Percentiles rank a stretch among this genome's conserved stretches.
phyloP scores from a whole-genome alignment of 1,140 invertebrate genomes.

The Diuraphis noxia region DNA sequence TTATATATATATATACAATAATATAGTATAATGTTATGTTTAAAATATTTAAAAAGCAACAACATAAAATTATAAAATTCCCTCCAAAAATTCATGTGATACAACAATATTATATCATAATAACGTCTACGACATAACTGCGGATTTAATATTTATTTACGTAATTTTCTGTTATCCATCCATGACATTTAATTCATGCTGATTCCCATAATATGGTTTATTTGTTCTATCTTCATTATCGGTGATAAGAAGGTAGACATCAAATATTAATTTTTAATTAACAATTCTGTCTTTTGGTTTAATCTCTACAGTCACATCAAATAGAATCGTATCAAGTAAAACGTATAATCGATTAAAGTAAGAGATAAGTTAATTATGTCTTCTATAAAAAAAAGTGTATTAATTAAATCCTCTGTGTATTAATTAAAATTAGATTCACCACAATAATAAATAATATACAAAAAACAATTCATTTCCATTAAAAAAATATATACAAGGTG shows the following conservation, averaged over 20 bases:
- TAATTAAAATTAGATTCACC: background rate
- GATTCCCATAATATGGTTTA: background rate
- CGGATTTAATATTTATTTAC: background rate
- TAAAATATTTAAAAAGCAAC: too few species aligned
- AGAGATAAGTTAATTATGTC: background rate
- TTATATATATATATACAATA: too few species aligned
- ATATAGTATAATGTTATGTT: too few species aligned
- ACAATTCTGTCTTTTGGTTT: background rate
- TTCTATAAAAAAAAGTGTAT: background rate
- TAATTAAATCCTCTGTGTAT: background rate
- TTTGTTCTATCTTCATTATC: background rate
- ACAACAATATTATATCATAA: too few species aligned
- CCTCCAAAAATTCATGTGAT: too few species aligned
- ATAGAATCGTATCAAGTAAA: conserved; percentile 12
- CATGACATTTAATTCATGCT: background rate
- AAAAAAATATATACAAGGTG: too few species aligned
- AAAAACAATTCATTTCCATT: conserved; percentile 8
- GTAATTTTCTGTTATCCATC: background rate
- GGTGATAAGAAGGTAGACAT: background rate
- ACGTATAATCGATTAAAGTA: background rate
- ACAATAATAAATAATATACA: background rate
- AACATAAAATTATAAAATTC: background rate
- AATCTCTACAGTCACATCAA: background rate
- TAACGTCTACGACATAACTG: background rate
- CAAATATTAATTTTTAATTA: conserved; percentile 2